Base-by-base conservation (phyloP, 2,797 vertebrate genomes). In the Myotis myotis region DNA sequence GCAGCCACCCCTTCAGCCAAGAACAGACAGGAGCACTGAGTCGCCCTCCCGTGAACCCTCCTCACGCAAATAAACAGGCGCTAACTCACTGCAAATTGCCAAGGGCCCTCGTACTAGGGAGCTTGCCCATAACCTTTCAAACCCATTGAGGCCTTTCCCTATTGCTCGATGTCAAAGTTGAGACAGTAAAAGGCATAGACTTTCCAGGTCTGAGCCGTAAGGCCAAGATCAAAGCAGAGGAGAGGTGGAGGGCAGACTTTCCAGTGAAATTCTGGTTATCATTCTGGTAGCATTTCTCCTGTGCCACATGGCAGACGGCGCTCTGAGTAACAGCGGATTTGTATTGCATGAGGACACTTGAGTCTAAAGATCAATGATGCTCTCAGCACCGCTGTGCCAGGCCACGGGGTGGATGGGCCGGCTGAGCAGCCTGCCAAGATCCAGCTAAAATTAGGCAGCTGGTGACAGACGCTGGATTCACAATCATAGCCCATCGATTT, bases 331-430 rank as follows among this genome's bases (percentile, higher is more conserved):
- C 36, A 89, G 96, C 95, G 92, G 96, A 92, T 97, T 97, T 97
- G 97, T 97, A 96, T 97, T 96, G 97, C 95, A 96, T 96, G 96
- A 97, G 91, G 96, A 97, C 82, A 57, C 91, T 94, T 44, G 93
- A 92, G 96, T 89, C 94, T 47, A 93, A 89, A 94, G 97, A 97
- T 98, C 97, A 80, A 96, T 97, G 95, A 13, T 5, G 17, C 72
- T 94, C 96, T 95, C 2, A 0, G 47, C 87, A 70, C 86, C 20
- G 89, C 80, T 84, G 70, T 55, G 81, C 71, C 82, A 23, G 84
- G 10, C 64, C 91, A 55, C 4, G 1, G 8, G 51, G 57, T 0
- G 1, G 64, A 30, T 9, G n/a, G 17, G 23, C 86, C 49, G 1
- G 90, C 88, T 82, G 87, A n/a, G 87, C 94, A 91, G 66, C 86